Base-by-base conservation (phyloP, 2,888 invertebrate genomes). In the Carcina quercana region DNA sequence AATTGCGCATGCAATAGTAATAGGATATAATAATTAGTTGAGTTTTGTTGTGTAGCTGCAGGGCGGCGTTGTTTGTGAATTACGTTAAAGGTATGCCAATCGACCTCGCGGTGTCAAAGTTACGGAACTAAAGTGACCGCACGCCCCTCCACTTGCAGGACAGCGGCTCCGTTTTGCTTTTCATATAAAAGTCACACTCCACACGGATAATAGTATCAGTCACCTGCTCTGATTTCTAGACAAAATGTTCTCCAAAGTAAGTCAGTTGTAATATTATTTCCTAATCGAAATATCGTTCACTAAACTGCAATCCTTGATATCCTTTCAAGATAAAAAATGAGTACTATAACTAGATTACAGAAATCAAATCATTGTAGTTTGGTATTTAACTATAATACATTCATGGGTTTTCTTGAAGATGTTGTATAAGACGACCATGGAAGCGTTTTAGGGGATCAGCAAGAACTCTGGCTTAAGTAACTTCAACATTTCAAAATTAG, bases 241-340 rank as follows among this genome's bases (percentile, higher is more conserved):
- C 78, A 83, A 80, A 76, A 83, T 83, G 83, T 82, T 83, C 70
- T 69, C 76, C 57, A 83, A 83, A 82, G 83, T 83, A 78, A 82
- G 82, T 67, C 30, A 25, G 25, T 32, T 26, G 19, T 6, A n/a
- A 12, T 30, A 17, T 25, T 13, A 10, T 20, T n/a, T n/a, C n/a
- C n/a, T n/a, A n/a, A n/a, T n/a, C n/a, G n/a, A n/a, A n/a, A n/a
- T n/a, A n/a, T n/a, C n/a, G n/a, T n/a, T n/a, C n/a, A n/a, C n/a
- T n/a, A n/a, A n/a, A n/a, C n/a, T n/a, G n/a, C n/a, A n/a, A n/a
- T n/a, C n/a, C n/a, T n/a, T n/a, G n/a, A n/a, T n/a, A n/a, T n/a
- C n/a, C n/a, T n/a, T n/a, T n/a, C n/a, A n/a, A n/a, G n/a, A n/a
- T n/a, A n/a, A n/a, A n/a, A n/a, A n/a, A n/a, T n/a, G n/a, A n/a